Evolutionary conservation across 2,113 vertebrate genomes (phyloP).

Genomic region (Tragelaphus scriptus): DNA sequence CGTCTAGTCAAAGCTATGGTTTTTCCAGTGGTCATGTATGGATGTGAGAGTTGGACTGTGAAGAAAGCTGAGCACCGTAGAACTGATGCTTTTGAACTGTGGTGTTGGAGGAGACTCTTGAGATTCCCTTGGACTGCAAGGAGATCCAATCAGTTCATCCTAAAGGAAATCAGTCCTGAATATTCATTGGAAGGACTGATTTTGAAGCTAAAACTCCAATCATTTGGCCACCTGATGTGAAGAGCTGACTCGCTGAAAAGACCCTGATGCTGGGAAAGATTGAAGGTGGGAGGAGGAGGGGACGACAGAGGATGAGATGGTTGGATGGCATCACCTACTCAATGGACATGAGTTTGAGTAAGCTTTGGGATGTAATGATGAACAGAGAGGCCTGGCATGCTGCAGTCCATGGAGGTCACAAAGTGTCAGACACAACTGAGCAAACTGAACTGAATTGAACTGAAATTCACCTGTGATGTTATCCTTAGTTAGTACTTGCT

Average conservation of each 20-base stretch:
- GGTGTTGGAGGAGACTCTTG: neutral
- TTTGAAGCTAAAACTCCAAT: neutral
- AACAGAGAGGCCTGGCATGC: fast-evolving
- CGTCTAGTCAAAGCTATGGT: neutral
- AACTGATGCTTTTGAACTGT: neutral
- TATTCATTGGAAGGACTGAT: neutral
- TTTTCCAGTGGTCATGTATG: neutral
- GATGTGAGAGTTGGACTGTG: neutral
- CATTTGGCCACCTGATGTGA: fast-evolving
- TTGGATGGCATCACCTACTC: neutral
- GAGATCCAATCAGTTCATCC: neutral
- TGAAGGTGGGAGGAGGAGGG: neutral
- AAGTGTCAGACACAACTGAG: neutral
- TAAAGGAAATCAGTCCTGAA: neutral
- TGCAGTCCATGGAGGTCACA: neutral
- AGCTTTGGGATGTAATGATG: neutral
- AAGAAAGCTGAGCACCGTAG: neutral
- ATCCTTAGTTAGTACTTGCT: neutral
- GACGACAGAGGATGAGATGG: neutral
- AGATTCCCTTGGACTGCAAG: neutral
- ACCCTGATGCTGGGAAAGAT: neutral
- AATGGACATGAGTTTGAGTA: neutral
- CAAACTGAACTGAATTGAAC: neutral
- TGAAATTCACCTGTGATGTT: neutral
- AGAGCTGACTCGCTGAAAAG: neutral